These are phyloP conservation scores for Acanthis flammea DNA, from an alignment of 2,797 vertebrate species.

Conservation along the genomic window DNA sequence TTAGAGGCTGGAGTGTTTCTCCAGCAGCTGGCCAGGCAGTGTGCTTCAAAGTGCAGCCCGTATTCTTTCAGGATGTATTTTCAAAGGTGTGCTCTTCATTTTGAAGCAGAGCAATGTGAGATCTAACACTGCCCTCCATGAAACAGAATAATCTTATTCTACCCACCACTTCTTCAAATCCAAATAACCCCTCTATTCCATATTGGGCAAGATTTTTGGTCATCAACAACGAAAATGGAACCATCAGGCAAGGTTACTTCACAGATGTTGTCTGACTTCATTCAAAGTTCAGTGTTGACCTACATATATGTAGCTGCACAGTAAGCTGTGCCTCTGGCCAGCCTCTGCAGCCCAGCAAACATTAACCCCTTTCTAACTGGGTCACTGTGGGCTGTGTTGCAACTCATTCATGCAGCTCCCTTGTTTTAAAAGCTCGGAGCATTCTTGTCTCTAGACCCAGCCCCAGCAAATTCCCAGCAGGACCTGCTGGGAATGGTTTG, in stretches of 20 bases:
- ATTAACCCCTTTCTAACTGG: not conserved
- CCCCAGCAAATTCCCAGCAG: not conserved
- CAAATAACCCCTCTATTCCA: not conserved
- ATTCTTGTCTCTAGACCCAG: not conserved
- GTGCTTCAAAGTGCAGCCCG: not conserved
- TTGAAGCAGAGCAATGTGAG: not conserved
- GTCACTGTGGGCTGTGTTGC: not conserved
- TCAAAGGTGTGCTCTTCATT: not conserved
- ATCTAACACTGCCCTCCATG: not conserved
- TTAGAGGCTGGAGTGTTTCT: not conserved
- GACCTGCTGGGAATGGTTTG: rapidly evolving
- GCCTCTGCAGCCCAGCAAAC: not conserved
- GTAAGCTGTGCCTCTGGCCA: not conserved
- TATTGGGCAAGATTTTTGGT: not conserved
- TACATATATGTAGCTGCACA: not conserved
- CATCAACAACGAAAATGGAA: not conserved
- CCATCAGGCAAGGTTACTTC: not conserved
- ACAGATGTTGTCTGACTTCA: not conserved
- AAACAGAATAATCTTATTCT: not conserved
- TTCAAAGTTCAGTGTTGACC: not conserved
- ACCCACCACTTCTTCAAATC: not conserved
- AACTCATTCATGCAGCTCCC: rapidly evolving
- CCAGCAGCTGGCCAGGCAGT: not conserved
- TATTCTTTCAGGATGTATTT: not conserved
- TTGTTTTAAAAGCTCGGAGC: not conserved